phyloP scores from a whole-genome alignment of 2,113 vertebrate genomes.

The Oreochromis niloticus region DNA sequence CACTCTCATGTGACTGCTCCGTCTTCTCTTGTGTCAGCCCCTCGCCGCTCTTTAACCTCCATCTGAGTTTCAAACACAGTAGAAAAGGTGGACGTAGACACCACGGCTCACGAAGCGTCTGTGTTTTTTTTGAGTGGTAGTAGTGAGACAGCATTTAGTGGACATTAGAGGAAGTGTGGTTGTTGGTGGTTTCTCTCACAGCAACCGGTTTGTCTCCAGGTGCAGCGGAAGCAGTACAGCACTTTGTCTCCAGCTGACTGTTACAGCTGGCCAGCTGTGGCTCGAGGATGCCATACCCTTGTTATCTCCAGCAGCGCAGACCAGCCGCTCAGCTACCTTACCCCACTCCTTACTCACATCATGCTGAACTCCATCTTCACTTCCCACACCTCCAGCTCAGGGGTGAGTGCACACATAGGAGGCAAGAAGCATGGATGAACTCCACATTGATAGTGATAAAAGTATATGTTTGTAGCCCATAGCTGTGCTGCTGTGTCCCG shows the following conservation, averaged over 20 bases:
- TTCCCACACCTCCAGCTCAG: conserved; percentile 50
- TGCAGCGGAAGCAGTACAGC: conserved; percentile 47
- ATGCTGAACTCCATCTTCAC: conserved; percentile 55
- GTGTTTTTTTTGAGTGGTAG: no score
- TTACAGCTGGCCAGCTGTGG: conserved; percentile 84
- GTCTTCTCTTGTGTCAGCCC: neutral
- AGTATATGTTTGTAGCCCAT: conserved; percentile 72
- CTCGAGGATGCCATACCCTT: conserved; percentile 77
- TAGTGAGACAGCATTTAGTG: neutral
- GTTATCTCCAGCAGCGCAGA: conserved; percentile 73
- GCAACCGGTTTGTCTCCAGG: conserved; percentile 56
- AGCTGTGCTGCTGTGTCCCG: conserved; percentile 83
- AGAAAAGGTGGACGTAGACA: rapidly evolving
- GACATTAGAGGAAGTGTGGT: neutral
- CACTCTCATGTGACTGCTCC: neutral
- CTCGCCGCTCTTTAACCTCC: neutral
- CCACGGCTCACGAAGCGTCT: neutral
- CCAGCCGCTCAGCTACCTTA: conserved; percentile 80
- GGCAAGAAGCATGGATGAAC: neutral
- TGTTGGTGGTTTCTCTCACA: neutral
- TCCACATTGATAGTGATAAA: no score
- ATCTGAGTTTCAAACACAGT: neutral
- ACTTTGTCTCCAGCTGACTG: conserved; percentile 68
- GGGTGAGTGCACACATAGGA: conserved; percentile 69
- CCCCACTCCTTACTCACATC: conserved; percentile 80